These are phyloP conservation scores for Cyclophora albipunctata DNA, from an alignment of 2,888 invertebrate species.

Conservation along the genomic window DNA sequence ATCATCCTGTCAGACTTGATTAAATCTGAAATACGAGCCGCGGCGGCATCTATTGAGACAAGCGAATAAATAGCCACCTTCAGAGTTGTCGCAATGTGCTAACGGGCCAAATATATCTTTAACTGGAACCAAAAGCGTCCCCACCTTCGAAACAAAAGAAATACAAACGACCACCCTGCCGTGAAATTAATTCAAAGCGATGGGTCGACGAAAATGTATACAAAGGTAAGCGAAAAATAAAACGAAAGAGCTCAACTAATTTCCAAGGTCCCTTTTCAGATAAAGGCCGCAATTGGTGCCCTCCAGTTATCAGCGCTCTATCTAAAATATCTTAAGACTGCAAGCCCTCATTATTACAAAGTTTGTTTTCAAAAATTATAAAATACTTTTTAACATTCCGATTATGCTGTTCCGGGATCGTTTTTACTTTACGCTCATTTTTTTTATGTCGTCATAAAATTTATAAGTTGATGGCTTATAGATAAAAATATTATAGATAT, in stretches of 20 bases:
- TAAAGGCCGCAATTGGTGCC: conserved; percentile 49
- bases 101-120: conserved; percentile 62
- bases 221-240: conserved; percentile 64
- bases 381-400: conserved; percentile 18
- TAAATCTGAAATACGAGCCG: conserved; percentile 64
- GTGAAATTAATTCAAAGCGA: conserved; percentile 67
- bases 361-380: conserved; percentile 19
- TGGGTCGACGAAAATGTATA: conserved; percentile 59
- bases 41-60: conserved; percentile 58
- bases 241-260: conserved; percentile 54
- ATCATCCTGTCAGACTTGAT: conserved; percentile 64
- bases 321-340: conserved; percentile 21
- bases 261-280: conserved; percentile 52
- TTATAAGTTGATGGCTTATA: conserved; percentile 28
- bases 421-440: conserved; percentile 21
- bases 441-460: conserved; percentile 22
- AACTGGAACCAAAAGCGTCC: conserved; percentile 47
- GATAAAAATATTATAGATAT: conserved; percentile 39
- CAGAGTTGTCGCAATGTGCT: conserved; percentile 63
- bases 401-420: conserved; percentile 19
- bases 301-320: conserved; percentile 41
- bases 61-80: conserved; percentile 62
- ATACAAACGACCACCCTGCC: conserved; percentile 58
- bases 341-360: conserved; percentile 20
- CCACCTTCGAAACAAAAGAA: conserved; percentile 61